Evolutionary conservation across 2,797 vertebrate species (phyloP).

Genomic region (Xiphorhynchus erythropygius): DNA sequence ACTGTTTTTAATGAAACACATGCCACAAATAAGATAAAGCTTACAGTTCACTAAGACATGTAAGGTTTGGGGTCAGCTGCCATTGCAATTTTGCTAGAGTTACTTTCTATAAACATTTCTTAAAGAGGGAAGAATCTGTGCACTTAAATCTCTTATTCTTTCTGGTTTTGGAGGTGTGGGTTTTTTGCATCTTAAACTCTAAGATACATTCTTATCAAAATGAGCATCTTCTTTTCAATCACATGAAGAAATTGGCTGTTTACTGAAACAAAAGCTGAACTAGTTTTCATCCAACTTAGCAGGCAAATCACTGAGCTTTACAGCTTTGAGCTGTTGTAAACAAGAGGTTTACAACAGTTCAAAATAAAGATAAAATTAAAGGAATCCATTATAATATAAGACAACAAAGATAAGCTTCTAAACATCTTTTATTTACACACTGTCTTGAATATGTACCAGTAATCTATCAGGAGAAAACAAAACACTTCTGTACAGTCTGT

Average conservation of each 20-base stretch:
- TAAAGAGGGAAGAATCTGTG: not conserved
- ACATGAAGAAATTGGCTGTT: not conserved
- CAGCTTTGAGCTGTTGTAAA: too few species aligned
- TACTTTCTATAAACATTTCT: not conserved
- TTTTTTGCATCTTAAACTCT: not conserved
- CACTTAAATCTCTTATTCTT: not conserved
- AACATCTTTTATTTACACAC: slow-evolving; percentile 58
- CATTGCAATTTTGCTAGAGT: not conserved
- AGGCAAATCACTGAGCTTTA: not conserved
- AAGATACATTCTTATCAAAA: not conserved
- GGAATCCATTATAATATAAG: slow-evolving; percentile 19
- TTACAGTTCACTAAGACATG: not conserved
- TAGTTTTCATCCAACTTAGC: not conserved
- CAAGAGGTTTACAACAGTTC: not conserved
- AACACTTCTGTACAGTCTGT: not conserved
- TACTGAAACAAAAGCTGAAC: not conserved
- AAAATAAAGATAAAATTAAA: slow-evolving; percentile 14
- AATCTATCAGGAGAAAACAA: slow-evolving; percentile 49
- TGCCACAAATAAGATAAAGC: not conserved
- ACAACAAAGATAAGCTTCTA: slow-evolving; percentile 40
- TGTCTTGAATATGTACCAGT: slow-evolving; percentile 55
- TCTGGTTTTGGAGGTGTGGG: not conserved
- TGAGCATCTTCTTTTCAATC: not conserved
- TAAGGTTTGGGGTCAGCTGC: not conserved
- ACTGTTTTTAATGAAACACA: not conserved